A percentile compares a stretch with the other conserved stretches of the same genome.
Conservation (phyloP, 2,888 invertebrate species). For the Mimachlamys varia region DNA sequence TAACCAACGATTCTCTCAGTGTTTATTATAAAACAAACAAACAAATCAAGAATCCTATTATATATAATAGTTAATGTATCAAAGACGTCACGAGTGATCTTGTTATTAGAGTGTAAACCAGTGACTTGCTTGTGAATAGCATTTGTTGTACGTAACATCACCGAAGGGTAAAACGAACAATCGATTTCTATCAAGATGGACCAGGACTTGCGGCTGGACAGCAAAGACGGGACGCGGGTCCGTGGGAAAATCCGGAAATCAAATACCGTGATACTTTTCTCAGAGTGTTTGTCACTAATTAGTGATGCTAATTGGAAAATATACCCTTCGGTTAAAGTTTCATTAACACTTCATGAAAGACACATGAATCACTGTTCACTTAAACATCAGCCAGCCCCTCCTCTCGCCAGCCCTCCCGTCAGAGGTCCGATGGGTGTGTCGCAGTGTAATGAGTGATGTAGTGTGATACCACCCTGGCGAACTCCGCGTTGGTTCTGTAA, state of each 20-base stretch:
- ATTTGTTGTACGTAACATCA: not conserved
- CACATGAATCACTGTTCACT: not conserved
- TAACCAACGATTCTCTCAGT: too few species aligned
- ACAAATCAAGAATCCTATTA: too few species aligned
- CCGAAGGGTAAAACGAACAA: not conserved
- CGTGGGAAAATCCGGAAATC: constrained; percentile 11
- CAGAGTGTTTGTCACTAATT: constrained; percentile 20
- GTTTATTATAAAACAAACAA: too few species aligned
- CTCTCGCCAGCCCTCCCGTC: not conserved
- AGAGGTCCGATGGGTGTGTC: not conserved
- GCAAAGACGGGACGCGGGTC: not conserved
- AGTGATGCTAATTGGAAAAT: constrained; percentile 27
- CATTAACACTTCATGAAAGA: constrained; percentile 19
- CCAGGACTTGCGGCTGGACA: not conserved
- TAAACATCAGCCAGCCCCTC: not conserved
- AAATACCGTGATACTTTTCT: not conserved
- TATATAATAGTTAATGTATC: too few species aligned
- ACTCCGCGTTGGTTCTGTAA: constrained; percentile 23
- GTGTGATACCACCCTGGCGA: not conserved
- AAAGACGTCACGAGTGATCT: too few species aligned
- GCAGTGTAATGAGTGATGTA: not conserved
- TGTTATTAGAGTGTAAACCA: not conserved
- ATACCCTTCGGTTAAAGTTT: constrained; percentile 29
- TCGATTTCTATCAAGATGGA: not conserved
- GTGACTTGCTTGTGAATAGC: not conserved